Base-by-base conservation (phyloP, 2,888 invertebrate species). In the Mesodorylaimus sp. region DNA sequence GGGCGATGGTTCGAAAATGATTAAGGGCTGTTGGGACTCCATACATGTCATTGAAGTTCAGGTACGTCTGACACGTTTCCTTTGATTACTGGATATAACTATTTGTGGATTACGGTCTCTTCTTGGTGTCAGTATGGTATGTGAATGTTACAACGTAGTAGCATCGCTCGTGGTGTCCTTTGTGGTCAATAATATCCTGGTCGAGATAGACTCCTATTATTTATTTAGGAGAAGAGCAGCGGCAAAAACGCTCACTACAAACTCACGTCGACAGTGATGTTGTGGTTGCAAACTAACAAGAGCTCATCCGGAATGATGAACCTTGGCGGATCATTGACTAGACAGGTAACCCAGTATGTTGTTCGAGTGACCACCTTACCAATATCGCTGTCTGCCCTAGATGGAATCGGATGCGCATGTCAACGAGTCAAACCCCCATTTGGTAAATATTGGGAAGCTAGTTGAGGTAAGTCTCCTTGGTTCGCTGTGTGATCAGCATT, bases 11-110 rank as follows among this genome's bases (percentile, higher is more conserved):
- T 89, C 89, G 37, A 89, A 87, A 72, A 91, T 88, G 72, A 95
- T 95, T 61, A 91, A 91, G 69, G 97, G 97, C 1, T 95, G 95
- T 70, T 99, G 97, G 97, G 97, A 97, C 68, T 95, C 95, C 1
- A 91, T 97, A 64, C 97, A 99, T 66, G 97, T 99, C 0, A 87
- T 97, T 19, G 97, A 99, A 72, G 93, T 97, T 1, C 86, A 70
- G 62, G 74, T 72, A 59, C 42, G 55, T 45, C 28, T 19, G 7
- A 26, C 43, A n/a, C n/a, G n/a, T n/a, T n/a, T n/a, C n/a, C n/a
- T n/a, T n/a, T n/a, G n/a, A n/a, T n/a, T n/a, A 39, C 38, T 26
- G 41, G 41, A 39, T 21, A 24, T 21, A n/a, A 28, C 45, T 3
- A 21, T 21, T 21, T 28, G 27, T 7, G n/a, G n/a, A n/a, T n/a